Base-by-base conservation (phyloP, 2,797 vertebrate genomes). In the Pseudochromis fuscus region DNA sequence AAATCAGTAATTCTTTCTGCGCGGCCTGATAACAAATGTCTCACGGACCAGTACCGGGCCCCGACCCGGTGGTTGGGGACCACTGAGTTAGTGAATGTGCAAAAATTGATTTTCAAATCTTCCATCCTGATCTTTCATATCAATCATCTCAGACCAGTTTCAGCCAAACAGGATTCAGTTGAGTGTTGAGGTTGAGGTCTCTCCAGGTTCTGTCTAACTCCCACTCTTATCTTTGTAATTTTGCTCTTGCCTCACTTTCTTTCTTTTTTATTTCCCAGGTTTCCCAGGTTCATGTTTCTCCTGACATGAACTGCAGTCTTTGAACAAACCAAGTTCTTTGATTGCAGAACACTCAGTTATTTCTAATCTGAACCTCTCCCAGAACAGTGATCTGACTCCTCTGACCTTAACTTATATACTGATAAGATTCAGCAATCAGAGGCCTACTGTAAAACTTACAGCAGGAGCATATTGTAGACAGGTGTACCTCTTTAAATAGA, bases 241-340 rank as follows among this genome's bases (percentile, higher is more conserved):
- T 76, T 73, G 40, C 25, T 46, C 52, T 40, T 9, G 19, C 37
- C 79, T 68, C 18, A 15, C 24, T 65, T 48, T 44, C 15, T 19
- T 44, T 70, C n/a, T 64, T 53, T 35, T n/a, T n/a, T n/a, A n/a
- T n/a, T n/a, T n/a, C n/a, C n/a, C n/a, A n/a, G n/a, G 49, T 46
- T 53, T 67, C 57, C 31, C 45, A 49, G 42, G 50, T 25, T 81
- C 8, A 7, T 33, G 53, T 87, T 73, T 68, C 69, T 53, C 24
- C 15, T 16, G 21, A 45, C 65, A 45, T 74, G 50, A 56, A 53
- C 59, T 23, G 38, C 31, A 19, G 59, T 19, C 33, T 70, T 72
- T 53, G 49, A 77, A 82, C 70, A 74, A 67, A 61, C 35, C 62
- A 57, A 42, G 30, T 64, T 67, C 52, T 83, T 81, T 82, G 61